Evolutionary conservation across 92 coral and sea anemone genomes (phyloP), one percentile per base, ranked within the genome.

Genomic region (Anthopleura xanthogrammica): DNA sequence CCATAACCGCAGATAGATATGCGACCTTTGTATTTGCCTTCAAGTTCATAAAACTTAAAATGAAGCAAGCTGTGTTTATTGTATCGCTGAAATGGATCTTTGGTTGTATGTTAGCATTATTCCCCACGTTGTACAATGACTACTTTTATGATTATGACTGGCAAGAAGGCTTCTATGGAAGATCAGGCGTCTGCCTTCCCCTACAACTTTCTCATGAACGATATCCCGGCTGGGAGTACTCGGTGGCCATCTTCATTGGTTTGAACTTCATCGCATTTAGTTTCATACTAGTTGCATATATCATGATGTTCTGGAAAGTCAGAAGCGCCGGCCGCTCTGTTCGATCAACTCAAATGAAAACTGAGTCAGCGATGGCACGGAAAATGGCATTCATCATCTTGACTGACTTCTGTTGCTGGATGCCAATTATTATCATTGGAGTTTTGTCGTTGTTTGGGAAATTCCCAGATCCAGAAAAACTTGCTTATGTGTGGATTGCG

Each of bases 401-500:
- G 16, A 85, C 92, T 6, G 92, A 89, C 60, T 89, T 89, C 81
- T 89, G 82, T 60, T 92, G 95, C 72, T 92, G 95, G 95, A 83
- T 92, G 88, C 95, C 95, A 56, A 89, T 89, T 20, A 90, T 92
- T 39, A 43, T 90, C 14, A 79, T 92, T 12, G 87, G 95, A 9
- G 48, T 92, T 65, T 54, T 92, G 52, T 83, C 95, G 9, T 55
- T 90, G 55, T 43, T 76, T 4, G 93, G 93, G 72, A 74, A 77
- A 17, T 87, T 92, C 52, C 78, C 83, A 65, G 95, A 92, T 76
- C 95, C 95, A 10, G 86, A 78, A 60, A 92, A 92, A 65, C 89
- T 87, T 54, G 93, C 72, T 11, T 92, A 92, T 68, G 92, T 88
- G 0, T 92, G 95, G 95, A 89, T 89, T 48, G 95, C 95, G 12